These are phyloP conservation scores for Sparus aurata DNA, from an alignment of 2,797 vertebrate species.

Conservation along the genomic window DNA sequence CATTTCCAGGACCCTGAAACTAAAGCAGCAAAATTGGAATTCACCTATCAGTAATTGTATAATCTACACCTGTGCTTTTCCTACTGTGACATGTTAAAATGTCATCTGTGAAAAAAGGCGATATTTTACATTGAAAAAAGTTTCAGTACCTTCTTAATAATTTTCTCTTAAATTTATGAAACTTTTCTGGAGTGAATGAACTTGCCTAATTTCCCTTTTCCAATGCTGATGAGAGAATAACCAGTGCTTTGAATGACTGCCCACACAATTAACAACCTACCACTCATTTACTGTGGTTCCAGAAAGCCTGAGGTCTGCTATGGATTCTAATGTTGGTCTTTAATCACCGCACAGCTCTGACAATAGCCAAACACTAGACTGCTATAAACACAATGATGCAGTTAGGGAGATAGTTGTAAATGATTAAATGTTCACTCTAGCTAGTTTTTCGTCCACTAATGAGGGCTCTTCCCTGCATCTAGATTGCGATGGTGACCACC, in stretches of 20 bases:
- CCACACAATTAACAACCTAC: constrained; percentile 79
- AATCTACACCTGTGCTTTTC: neutral
- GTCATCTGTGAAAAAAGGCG: neutral
- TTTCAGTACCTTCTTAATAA: constrained; percentile 12
- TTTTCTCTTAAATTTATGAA: constrained; percentile 32
- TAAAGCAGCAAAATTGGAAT: neutral
- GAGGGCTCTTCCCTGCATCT: constrained; percentile 48
- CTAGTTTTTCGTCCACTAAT: constrained; percentile 57
- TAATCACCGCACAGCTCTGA: constrained; percentile 78
- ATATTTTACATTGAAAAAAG: neutral
- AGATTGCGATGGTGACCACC: constrained; percentile 49
- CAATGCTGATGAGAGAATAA: constrained; percentile 71
- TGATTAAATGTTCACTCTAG: constrained; percentile 52
- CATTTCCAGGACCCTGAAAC: neutral
- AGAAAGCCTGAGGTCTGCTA: constrained; percentile 81
- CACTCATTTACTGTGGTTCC: constrained; percentile 76
- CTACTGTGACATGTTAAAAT: neutral
- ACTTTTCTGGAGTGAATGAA: constrained; percentile 56
- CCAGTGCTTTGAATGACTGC: constrained; percentile 76
- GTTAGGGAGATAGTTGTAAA: constrained; percentile 58
- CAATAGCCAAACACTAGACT: constrained; percentile 68
- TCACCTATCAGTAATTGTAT: neutral
- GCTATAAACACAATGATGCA: constrained; percentile 63
- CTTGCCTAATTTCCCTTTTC: constrained; percentile 57
- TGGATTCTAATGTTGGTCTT: constrained; percentile 81